These are phyloP conservation scores for Aurelia aurita complex sp. Pacific DNA, from an alignment of 30 jellyfish, hydroid and myxozoan species.

Conservation along the genomic window DNA sequence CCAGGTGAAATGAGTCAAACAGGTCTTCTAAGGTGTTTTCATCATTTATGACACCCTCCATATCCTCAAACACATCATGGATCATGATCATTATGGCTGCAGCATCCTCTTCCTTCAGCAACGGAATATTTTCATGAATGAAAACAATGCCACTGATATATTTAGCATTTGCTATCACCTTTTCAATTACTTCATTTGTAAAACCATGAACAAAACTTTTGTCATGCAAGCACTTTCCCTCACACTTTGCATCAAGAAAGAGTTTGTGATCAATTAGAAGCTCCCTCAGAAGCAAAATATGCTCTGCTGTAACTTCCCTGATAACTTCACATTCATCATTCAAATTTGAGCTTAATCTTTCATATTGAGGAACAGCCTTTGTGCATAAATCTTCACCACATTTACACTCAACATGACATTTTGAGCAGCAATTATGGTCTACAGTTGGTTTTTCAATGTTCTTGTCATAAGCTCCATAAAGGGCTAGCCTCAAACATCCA, in stretches of 20 bases:
- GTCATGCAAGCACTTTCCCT: too few relatives aligned
- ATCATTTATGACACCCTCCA: neutral
- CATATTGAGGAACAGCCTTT: neutral
- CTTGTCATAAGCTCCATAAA: slow-evolving; percentile 8
- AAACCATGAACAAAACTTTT: too few relatives aligned
- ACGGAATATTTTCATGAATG: too few relatives aligned
- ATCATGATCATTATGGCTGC: too few relatives aligned
- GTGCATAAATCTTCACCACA: slow-evolving; percentile 2
- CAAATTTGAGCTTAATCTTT: neutral
- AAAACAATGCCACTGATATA: too few relatives aligned
- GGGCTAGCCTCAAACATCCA: slow-evolving; percentile 1
- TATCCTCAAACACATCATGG: too few relatives aligned
- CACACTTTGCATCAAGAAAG: neutral
- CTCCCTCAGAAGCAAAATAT: neutral
- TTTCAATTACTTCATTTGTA: too few relatives aligned
- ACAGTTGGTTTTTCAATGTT: slow-evolving; percentile 3
- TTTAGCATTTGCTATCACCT: too few relatives aligned
- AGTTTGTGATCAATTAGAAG: neutral
- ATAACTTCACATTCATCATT: neutral
- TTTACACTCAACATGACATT: neutral
- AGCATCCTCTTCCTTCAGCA: too few relatives aligned
- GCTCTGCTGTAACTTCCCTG: neutral
- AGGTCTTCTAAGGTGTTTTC: slow-evolving; percentile 7
- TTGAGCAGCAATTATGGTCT: slow-evolving; percentile 17
- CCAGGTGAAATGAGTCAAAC: slow-evolving; percentile 11